A percentile compares a stretch with the other conserved stretches of the same genome.
phyloP scores from a whole-genome alignment of 2,797 vertebrate species.

The Orestias chungarensis region DNA sequence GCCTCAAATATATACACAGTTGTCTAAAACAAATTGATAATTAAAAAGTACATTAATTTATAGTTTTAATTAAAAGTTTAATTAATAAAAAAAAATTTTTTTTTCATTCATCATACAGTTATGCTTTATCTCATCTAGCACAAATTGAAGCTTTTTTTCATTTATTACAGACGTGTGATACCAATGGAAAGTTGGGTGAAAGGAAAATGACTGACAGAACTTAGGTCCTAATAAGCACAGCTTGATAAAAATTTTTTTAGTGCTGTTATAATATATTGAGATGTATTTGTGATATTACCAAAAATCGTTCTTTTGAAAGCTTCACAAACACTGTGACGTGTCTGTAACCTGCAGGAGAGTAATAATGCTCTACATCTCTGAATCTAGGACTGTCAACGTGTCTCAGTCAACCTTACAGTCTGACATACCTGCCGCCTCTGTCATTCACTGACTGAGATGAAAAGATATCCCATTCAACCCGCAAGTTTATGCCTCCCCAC shows the following conservation, averaged over 20 bases:
- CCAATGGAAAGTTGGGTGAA: no score
- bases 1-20: no score
- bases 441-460: slow-evolving; percentile 54
- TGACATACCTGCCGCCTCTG: slow-evolving; percentile 48
- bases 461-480: slow-evolving; percentile 53
- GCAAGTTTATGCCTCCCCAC: slow-evolving; percentile 61
- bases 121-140: no score
- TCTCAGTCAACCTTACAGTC: slow-evolving; percentile 41
- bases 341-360: slow-evolving; percentile 26
- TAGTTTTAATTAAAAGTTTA: no score
- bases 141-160: no score
- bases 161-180: no score
- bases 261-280: background rate
- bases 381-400: slow-evolving; percentile 41
- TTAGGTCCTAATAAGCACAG: no score
- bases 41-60: no score
- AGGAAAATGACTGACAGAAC: no score
- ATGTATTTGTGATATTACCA: background rate
- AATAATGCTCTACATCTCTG: slow-evolving; percentile 44
- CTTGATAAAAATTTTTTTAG: background rate
- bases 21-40: no score
- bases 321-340: slow-evolving; percentile 10
- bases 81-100: background rate
- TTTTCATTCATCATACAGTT: no score
- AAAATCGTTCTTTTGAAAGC: slow-evolving; percentile 11